Conservation (phyloP, 1,140 invertebrate species). For the Vanessa tameamea region DNA sequence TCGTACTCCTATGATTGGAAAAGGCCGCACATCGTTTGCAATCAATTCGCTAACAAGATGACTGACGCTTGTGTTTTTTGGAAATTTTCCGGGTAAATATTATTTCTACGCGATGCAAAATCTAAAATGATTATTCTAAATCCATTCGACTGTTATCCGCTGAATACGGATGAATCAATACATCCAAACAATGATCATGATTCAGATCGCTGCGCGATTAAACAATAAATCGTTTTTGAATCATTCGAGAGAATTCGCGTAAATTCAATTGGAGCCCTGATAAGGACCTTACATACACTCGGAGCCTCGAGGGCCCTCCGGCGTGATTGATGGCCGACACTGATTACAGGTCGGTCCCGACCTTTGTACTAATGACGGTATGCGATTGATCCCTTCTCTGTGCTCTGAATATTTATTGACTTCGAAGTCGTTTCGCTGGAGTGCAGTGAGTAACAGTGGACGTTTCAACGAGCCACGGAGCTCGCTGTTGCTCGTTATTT, state of each 20-base stretch:
- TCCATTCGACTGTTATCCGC: background rate
- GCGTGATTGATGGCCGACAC: constrained; percentile 46
- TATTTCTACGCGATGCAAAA: background rate
- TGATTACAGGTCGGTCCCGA: constrained; percentile 41
- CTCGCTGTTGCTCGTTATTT: constrained; percentile 1
- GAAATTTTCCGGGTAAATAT: background rate
- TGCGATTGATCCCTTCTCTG: constrained; percentile 44
- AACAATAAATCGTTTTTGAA: constrained; percentile 39
- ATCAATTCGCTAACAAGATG: background rate
- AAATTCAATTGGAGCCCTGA: constrained; percentile 41
- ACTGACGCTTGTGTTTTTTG: background rate
- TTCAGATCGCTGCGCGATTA: constrained; percentile 9
- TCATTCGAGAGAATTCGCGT: constrained; percentile 32
- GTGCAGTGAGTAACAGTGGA: constrained; percentile 3
- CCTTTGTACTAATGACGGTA: constrained; percentile 41
- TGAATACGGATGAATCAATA: constrained; percentile 7
- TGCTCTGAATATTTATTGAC: constrained; percentile 43
- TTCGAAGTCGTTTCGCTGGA: background rate
- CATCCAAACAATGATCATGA: constrained; percentile 14
- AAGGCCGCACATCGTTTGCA: too few species aligned
- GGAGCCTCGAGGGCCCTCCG: constrained; percentile 10
- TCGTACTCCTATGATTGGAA: too few species aligned
- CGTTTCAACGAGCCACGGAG: constrained; percentile 2
- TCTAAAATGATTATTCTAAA: constrained; percentile 11
- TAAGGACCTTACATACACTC: constrained; percentile 31